Base-by-base conservation (phyloP, 2,113 vertebrate species). In the Brachyistius frenatus region DNA sequence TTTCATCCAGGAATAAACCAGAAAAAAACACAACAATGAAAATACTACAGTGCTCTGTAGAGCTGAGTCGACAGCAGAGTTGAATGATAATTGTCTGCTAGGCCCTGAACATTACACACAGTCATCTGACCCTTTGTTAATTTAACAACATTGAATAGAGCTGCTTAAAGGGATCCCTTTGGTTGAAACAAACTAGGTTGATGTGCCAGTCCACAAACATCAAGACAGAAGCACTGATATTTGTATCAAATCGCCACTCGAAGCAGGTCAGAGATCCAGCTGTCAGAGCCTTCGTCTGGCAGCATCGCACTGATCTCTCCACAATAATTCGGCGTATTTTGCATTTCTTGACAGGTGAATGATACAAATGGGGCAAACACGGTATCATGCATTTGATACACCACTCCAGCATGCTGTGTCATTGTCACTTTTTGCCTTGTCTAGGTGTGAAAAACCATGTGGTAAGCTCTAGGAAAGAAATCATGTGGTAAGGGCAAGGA, bases 301-400 rank as follows among this genome's bases (percentile, higher is more conserved):
- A 66, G 36, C 46, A 53, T 37, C 55, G 46, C 16, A 35, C 23
- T 49, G 57, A 55, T 62, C 50, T 47, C 6, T 56, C 32, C 74
- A 14, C 39, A 60, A 52, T 13, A 52, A 11, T 16, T 55, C 30
- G 36, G 62, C 2, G 8, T 36, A 37, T 47, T 23, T 67, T 50
- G 23, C 41, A 39, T 32, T 33, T 57, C 41, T 56, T 0, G 5
- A 37, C 55, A 32, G 23, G 39, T 56, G 33, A 76, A 54, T 30
- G 32, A 3, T 41, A 73, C 30, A 13, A 69, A 83, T 73, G 47
- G 31, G 15, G 37, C 54, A 14, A 53, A 76, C 31, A 65, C 23
- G 23, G 23, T 23, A 23, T 23, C 23, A 23, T 23, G 23, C 23
- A 23, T 23, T 23, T 23, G 23, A 23, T 23, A 23, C 23, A 23